Evolutionary conservation across 2,113 vertebrate species (phyloP), one percentile per base, ranked within the genome.

Genomic region (Pandion haliaetus): DNA sequence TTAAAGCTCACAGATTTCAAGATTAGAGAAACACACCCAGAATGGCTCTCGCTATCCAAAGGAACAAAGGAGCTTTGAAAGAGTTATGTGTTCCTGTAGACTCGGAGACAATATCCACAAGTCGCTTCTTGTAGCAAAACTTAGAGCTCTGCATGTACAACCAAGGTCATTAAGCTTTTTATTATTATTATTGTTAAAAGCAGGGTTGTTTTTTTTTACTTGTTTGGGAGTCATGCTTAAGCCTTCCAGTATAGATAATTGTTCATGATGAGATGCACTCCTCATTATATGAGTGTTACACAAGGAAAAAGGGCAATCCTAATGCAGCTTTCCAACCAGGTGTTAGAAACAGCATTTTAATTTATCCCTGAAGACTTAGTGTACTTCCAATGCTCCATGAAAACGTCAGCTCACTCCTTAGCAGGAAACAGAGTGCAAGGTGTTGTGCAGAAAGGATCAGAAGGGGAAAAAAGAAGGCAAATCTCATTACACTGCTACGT

Each of bases 21-120:
- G 95, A 95, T 96, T 87, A 97, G 70, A 82, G 73, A 82, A 92
- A 87, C 87, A 93, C 91, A 91, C 89, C 90, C 93, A 94, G 84
- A 58, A 79, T 40, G 65, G 86, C 47, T 96, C 32, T 3, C 1
- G 13, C 80, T 89, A 55, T 10, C 73, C 49, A 17, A 50, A 91
- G 84, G 84, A 96, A 95, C 89, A 96, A 96, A 95, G 67, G 77
- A 90, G 38, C 52, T 63, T 59, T 70, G 57, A 78, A 71, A 89
- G 84, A 86, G 80, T 78, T 14, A 74, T 29, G 69, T 71, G 65
- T 55, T 84, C 82, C 93, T 65, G 1, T 3, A 82, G 81, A 76
- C 89, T 82, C 2, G 0, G 66, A 97, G 65, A 93, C 91, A 80
- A 14, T 45, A 93, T 21, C 83, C 34, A 9, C 96, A 97, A 91